These are phyloP conservation scores for Scaptomyza hsui DNA, from an alignment of 1,140 invertebrate species.

Conservation along the genomic window DNA sequence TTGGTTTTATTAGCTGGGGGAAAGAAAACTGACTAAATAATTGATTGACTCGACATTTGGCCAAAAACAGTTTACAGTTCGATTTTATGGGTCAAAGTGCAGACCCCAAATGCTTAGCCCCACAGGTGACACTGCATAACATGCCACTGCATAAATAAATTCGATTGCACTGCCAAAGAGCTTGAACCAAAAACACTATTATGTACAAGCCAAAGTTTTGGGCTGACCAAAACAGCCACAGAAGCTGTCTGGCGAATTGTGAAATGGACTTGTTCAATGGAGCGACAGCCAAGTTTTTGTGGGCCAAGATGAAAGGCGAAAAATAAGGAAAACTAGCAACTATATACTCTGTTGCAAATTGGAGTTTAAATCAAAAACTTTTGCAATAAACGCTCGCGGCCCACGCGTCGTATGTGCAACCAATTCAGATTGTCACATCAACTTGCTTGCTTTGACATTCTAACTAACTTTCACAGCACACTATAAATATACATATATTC, in stretches of 20 bases:
- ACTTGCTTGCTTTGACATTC: slow-evolving; percentile 61
- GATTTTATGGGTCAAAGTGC: slow-evolving; percentile 27
- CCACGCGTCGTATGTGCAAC: slow-evolving; percentile 33
- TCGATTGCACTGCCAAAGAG: not conserved
- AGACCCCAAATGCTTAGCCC: slow-evolving; percentile 16
- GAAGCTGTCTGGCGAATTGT: slow-evolving; percentile 30
- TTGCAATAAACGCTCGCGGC: slow-evolving; percentile 61
- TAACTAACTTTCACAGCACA: slow-evolving; percentile 64
- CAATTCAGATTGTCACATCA: slow-evolving; percentile 25
- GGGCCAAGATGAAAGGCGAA: slow-evolving; percentile 32
- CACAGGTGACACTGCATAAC: slow-evolving; percentile 22
- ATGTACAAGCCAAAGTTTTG: slow-evolving; percentile 31
- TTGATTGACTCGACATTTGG: slow-evolving; percentile 42
- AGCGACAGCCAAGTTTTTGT: slow-evolving; percentile 42
- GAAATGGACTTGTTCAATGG: slow-evolving; percentile 37
- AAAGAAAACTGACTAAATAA: slow-evolving; percentile 58
- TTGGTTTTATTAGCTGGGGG: slow-evolving; percentile 72
- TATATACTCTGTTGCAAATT: slow-evolving; percentile 49
- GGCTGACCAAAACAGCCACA: slow-evolving; percentile 35
- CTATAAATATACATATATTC: not conserved
- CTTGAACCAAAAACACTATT: slow-evolving; percentile 10
- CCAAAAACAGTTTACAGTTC: slow-evolving; percentile 6
- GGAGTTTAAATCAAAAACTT: slow-evolving; percentile 76
- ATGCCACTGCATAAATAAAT: slow-evolving; percentile 22
- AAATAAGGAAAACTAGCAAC: slow-evolving; percentile 16